These are phyloP conservation scores for Philonicus albiceps DNA, from an alignment of 2,888 invertebrate genomes.

Conservation along the genomic window DNA sequence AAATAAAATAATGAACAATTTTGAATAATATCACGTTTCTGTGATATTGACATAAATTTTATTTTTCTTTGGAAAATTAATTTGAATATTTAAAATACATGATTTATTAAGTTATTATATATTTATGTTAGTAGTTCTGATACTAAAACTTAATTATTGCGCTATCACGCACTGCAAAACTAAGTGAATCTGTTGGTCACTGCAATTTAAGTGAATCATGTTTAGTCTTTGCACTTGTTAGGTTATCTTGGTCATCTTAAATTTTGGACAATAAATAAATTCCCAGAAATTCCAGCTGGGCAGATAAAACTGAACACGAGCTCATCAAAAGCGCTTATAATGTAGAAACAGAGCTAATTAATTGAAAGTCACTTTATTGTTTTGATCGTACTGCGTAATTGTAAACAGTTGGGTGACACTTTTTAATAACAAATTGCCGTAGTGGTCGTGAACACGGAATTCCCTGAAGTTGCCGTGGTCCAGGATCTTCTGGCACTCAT, in stretches of 20 bases:
- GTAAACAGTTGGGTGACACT: slow-evolving; percentile 55
- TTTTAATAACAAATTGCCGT: slow-evolving; percentile 55
- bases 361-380: background rate
- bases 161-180: background rate
- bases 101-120: too few species aligned
- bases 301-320: background rate
- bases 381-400: slow-evolving; percentile 26
- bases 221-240: background rate
- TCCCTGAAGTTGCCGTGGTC: slow-evolving; percentile 54
- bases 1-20: too few species aligned
- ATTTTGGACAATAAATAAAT: background rate
- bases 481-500: slow-evolving; percentile 55
- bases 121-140: too few species aligned
- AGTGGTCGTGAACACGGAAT: slow-evolving; percentile 57
- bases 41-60: too few species aligned
- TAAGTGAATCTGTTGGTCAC: background rate
- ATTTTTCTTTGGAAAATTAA: too few species aligned
- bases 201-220: background rate
- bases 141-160: too few species aligned
- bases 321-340: background rate
- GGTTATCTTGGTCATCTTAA: background rate
- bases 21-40: too few species aligned
- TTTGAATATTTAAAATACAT: too few species aligned
- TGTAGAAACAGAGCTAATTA: background rate
- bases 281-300: background rate